phyloP scores from a whole-genome alignment of 2,113 vertebrate species.

The Gambusia affinis region DNA sequence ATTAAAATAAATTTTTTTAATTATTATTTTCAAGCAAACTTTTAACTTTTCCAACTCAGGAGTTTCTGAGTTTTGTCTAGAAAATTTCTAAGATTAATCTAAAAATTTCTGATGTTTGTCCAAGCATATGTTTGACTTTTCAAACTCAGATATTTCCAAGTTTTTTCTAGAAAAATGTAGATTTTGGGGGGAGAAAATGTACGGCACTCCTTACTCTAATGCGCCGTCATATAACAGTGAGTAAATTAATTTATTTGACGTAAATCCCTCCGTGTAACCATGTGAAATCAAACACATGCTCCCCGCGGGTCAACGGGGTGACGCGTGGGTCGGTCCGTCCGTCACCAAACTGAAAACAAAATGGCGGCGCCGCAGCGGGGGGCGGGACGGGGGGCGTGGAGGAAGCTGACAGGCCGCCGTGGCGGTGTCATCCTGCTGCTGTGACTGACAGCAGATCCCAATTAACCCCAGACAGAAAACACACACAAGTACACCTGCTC shows the following conservation, averaged over 20 bases:
- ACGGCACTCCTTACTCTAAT: too few species aligned
- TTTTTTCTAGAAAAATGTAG: too few species aligned
- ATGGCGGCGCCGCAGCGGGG: constrained; percentile 42
- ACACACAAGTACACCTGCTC: constrained; percentile 57
- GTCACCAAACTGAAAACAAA: constrained; percentile 68
- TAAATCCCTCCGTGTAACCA: constrained; percentile 9
- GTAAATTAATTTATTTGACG: not conserved
- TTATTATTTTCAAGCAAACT: too few species aligned
- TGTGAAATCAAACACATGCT: constrained; percentile 68
- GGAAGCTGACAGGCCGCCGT: constrained; percentile 57
- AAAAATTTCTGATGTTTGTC: too few species aligned
- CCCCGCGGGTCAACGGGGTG: constrained; percentile 41
- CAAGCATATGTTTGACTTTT: too few species aligned
- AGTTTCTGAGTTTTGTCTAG: too few species aligned
- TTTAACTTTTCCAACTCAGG: too few species aligned
- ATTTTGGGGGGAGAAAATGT: too few species aligned
- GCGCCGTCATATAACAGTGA: not conserved
- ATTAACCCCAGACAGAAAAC: constrained; percentile 62
- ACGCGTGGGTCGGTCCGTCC: constrained; percentile 51
- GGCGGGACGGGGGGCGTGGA: constrained; percentile 51
- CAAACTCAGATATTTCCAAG: too few species aligned
- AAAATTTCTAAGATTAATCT: too few species aligned
- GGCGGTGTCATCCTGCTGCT: constrained; percentile 60
- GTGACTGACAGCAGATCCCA: constrained; percentile 69
- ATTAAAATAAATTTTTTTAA: too few species aligned